Evolutionary conservation across 2,113 vertebrate genomes (phyloP), one percentile per base, ranked within the genome.

Genomic region (Cynoglossus semilaevis): DNA sequence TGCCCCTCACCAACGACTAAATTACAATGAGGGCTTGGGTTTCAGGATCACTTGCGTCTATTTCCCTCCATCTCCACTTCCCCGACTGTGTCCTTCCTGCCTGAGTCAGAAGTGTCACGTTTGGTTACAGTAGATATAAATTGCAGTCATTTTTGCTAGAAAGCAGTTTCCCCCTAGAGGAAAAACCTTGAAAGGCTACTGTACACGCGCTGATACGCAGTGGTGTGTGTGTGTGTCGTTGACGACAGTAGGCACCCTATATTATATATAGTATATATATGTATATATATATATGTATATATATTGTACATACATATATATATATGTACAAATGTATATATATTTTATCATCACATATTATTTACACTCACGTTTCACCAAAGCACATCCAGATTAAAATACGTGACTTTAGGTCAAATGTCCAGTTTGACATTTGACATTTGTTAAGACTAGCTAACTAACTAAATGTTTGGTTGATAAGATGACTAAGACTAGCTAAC

Each of bases 21-120:
- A 83, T 89, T 82, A 72, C 66, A 77, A 66, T 55, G 48, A 76
- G 75, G 81, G 73, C 72, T 83, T 45, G 72, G 64, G 67, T 86
- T 83, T 77, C 73, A 52, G 63, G 74, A 82, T 72, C 69, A 73
- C 13, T 82, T 29, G 37, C 46, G 40, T 57, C 45, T 61, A 58
- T 51, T 63, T 72, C 43, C 49, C 46, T 77, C 63, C 58, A 2
- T 17, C 72, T 67, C 58, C 52, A 47, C 57, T 66, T 76, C 67
- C 61, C 60, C 58, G 60, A 79, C 77, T 72, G 56, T 70, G 57
- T 77, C 71, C 74, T 75, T 81, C 77, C 70, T 72, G 67, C 58
- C 45, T 18, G 51, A 72, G 74, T 74, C 74, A 67, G 15, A 66
- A 40, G 62, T 79, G 85, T 80, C 85, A 77, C 60, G 61, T 58